phyloP scores from a whole-genome alignment of 2,113 vertebrate species.

The Eira barbara region DNA sequence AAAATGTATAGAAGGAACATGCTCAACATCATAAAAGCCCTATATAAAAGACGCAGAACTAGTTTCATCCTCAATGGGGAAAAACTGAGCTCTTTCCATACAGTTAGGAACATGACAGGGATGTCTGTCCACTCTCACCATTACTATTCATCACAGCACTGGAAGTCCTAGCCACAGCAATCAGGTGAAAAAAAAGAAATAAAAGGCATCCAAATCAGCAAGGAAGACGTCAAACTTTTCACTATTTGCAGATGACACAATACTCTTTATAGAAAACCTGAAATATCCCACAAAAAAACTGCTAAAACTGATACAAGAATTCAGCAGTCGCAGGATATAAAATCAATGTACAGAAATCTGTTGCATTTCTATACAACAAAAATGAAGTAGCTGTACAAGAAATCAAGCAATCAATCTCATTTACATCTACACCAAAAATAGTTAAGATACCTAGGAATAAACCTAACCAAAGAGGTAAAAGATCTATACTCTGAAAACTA shows the following conservation, averaged over 20 bases:
- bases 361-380: background rate
- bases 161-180: background rate
- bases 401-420: background rate
- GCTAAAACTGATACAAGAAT: background rate
- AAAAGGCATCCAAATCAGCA: background rate
- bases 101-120: background rate
- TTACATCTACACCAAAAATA: background rate
- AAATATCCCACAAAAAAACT: background rate
- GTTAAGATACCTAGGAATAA: background rate
- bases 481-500: background rate
- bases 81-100: background rate
- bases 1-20: background rate
- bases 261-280: background rate
- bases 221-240: background rate
- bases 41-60: background rate
- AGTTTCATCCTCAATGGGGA: background rate
- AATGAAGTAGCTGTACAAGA: background rate
- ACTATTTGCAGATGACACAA: background rate
- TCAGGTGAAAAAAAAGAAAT: background rate
- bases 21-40: background rate
- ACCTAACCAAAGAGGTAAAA: background rate
- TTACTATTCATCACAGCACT: background rate
- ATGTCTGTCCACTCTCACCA: background rate
- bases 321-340: background rate
- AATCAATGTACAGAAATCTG: background rate